A percentile compares a stretch with the other conserved stretches of the same genome.
Evolutionary conservation across 2,797 vertebrate species (phyloP).

Genomic region (Rhinella marina): DNA sequence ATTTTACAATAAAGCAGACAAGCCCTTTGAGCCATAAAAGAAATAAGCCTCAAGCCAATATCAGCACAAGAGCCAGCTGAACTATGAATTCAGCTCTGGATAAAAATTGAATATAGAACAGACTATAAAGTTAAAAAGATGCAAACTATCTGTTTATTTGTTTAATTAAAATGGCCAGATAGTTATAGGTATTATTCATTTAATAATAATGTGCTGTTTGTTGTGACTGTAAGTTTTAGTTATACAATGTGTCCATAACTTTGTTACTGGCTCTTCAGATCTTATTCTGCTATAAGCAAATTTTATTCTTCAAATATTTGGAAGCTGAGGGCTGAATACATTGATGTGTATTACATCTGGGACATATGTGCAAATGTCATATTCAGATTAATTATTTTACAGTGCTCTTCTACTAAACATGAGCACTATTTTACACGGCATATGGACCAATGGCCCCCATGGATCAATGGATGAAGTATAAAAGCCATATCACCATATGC

Average conservation of each 20-base stretch:
- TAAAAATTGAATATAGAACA: background rate
- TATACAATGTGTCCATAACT: background rate
- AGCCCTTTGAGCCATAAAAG: no score
- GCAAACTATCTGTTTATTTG: background rate
- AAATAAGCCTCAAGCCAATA: background rate
- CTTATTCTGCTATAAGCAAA: background rate
- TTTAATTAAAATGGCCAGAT: background rate
- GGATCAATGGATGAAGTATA: background rate
- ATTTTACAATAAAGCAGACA: no score
- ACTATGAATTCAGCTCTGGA: background rate
- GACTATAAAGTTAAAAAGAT: background rate
- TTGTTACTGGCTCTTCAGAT: background rate
- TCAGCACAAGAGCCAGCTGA: background rate
- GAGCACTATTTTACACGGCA: background rate
- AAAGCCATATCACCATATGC: background rate
- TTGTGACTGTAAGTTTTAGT: background rate
- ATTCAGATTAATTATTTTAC: background rate
- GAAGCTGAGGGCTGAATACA: background rate
- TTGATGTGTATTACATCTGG: background rate
- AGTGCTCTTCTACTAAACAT: background rate
- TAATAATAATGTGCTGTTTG: background rate
- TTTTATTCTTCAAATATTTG: slow-evolving; percentile 13
- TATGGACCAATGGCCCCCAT: background rate
- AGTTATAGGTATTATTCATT: background rate
- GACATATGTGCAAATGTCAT: slow-evolving; percentile 15